Percentiles rank a stretch among this genome's conserved stretches.
phyloP scores from a whole-genome alignment of 2,888 invertebrate species.

The Drosophila ochracea region DNA sequence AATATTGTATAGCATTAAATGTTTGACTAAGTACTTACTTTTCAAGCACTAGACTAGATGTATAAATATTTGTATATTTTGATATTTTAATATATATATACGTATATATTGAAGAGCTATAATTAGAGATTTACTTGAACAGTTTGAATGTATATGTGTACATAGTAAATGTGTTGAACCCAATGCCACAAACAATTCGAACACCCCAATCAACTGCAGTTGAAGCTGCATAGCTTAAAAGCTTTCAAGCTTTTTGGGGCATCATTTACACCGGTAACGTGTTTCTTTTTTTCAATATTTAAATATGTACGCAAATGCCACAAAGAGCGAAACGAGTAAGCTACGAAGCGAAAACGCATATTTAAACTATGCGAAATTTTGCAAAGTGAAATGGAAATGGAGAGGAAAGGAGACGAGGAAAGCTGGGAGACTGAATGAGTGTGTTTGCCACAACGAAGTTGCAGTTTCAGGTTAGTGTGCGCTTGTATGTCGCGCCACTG shows the following conservation, averaged over 20 bases:
- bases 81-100: too few species aligned
- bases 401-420: not conserved
- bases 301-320: constrained; percentile 54
- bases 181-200: constrained; percentile 4
- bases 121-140: not conserved
- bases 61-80: too few species aligned
- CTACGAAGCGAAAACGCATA: constrained; percentile 48
- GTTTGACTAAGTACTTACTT: not conserved
- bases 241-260: constrained; percentile 66
- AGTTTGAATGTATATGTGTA: too few species aligned
- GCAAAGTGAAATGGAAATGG: constrained; percentile 33
- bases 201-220: constrained; percentile 10
- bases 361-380: constrained; percentile 55
- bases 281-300: constrained; percentile 58
- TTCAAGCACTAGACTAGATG: too few species aligned
- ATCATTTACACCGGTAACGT: constrained; percentile 61
- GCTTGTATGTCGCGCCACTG: constrained; percentile 44
- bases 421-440: constrained; percentile 12
- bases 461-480: constrained; percentile 48
- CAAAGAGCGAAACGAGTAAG: constrained; percentile 31
- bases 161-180: not conserved
- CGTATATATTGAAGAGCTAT: not conserved
- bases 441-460: constrained; percentile 33
- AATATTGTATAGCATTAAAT: not conserved
- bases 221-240: constrained; percentile 39